Conservation (phyloP, 1,140 invertebrate species). For the Caenorhabditis remanei region DNA sequence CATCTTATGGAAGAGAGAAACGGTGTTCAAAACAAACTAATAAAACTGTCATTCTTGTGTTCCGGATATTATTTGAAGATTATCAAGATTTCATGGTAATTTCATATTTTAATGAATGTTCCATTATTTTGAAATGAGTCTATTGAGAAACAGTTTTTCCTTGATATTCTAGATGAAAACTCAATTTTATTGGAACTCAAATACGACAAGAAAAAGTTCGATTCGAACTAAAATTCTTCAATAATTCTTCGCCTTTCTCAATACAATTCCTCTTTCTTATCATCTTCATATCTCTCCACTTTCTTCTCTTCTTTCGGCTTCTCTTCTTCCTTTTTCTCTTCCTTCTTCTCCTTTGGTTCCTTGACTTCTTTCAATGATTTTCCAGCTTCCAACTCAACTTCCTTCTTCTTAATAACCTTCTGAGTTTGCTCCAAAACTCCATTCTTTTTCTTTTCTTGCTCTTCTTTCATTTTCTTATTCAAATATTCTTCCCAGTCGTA, state of each 20-base stretch:
- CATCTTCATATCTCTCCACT: constrained; percentile 17
- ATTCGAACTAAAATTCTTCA: no score
- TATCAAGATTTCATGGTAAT: no score
- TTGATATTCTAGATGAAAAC: no score
- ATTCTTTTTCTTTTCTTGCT: constrained; percentile 45
- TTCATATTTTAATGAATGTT: no score
- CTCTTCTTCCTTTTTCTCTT: constrained; percentile 36
- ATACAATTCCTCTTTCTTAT: constrained; percentile 49
- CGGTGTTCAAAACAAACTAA: constrained; percentile 52
- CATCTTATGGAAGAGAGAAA: background rate
- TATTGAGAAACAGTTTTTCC: no score
- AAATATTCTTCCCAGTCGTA: constrained; percentile 61
- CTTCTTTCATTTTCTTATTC: constrained; percentile 54
- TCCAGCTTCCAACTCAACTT: constrained; percentile 4
- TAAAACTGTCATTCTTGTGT: constrained; percentile 11
- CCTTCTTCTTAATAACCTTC: constrained; percentile 46
- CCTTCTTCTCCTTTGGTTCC: constrained; percentile 25
- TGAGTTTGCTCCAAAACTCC: background rate
- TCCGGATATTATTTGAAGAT: background rate
- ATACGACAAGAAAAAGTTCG: no score
- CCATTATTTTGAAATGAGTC: no score
- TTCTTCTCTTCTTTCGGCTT: constrained; percentile 55
- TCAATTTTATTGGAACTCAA: no score
- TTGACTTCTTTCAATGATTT: constrained; percentile 16
- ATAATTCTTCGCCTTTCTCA: background rate